Base-by-base conservation (phyloP, 92 coral and sea anemone species). In the Phenganax subtilis region DNA sequence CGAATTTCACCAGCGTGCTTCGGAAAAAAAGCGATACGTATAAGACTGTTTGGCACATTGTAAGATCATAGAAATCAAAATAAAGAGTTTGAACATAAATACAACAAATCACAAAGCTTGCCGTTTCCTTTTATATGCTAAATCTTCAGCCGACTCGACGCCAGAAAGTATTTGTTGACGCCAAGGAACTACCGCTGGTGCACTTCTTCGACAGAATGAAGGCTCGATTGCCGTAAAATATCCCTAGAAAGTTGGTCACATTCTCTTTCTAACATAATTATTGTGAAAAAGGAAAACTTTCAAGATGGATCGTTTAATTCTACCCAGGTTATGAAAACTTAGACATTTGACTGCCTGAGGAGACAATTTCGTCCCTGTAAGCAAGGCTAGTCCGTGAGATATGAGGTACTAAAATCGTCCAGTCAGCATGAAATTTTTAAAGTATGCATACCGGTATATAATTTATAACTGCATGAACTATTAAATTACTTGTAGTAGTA, bases 51-150 rank as follows among this genome's bases (percentile, higher is more conserved):
- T 25, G 73, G 68, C 10, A 59, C 61, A 79, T 44, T 79, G 54
- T 11, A 79, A 51, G 74, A 47, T 47, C 37, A 27, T 54, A 79
- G 47, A 79, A 79, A 62, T 77, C 54, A 79, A 47, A 65, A 79
- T 63, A 64, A 63, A 79, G 68, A 29, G 7, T 63, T 79, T 79
- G 17, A 28, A 64, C 60, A 60, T 65, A 79, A 79, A 79, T 64
- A 79, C 54, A 53, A 54, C 72, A 47, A 51, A 73, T 63, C 72
- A 79, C 83, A 79, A 79, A 64, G 83, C 83, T 44, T 79, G 83
- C 74, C 83, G 83, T 79, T 65, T 63, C 83, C 83, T 79, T 79
- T 79, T 79, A 79, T 79, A 79, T 79, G 83, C 74, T 62, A 79
- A 79, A 73, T 79, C 63, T 67, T 30, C 83, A 63, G 83, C 52